phyloP scores from a whole-genome alignment of 2,113 vertebrate genomes.

The Thinocorus orbignyianus region DNA sequence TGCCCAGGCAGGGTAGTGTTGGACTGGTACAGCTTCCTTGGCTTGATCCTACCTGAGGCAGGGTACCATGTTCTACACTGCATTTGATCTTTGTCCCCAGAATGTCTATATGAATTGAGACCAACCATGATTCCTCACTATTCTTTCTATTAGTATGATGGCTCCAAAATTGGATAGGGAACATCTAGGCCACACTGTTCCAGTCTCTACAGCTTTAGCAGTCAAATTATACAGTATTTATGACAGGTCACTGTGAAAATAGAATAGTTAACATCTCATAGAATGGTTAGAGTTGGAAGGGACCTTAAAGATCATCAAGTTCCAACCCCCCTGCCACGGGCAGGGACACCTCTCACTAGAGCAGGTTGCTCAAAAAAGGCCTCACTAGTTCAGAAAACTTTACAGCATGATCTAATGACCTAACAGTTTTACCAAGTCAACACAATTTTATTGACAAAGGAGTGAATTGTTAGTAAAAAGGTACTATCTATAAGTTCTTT shows the following conservation, averaged over 20 bases:
- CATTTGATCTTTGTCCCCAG: not conserved
- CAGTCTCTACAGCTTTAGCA: not conserved
- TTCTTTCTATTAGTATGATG: not conserved
- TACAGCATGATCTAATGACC: not conserved
- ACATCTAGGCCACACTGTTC: not conserved
- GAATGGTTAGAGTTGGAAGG: too few relatives aligned
- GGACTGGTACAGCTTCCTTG: not conserved
- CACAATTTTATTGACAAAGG: not conserved
- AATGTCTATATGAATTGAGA: not conserved
- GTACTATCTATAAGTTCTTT: not conserved
- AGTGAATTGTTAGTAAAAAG: not conserved
- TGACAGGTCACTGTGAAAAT: not conserved
- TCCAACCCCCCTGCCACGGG: too few relatives aligned
- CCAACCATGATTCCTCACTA: not conserved
- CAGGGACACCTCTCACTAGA: too few relatives aligned
- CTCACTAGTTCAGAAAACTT: not conserved
- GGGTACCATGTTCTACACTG: not conserved
- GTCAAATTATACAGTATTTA: not conserved
- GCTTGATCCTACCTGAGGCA: not conserved
- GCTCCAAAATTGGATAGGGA: not conserved
- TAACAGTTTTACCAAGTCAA: not conserved
- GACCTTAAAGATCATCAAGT: too few relatives aligned
- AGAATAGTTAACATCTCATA: not conserved
- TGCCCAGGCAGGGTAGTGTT: too few relatives aligned
- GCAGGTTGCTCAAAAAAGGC: too few relatives aligned